These are phyloP conservation scores for Epizoanthus rinbou DNA, from an alignment of 92 coral and sea anemone genomes.

Conservation along the genomic window DNA sequence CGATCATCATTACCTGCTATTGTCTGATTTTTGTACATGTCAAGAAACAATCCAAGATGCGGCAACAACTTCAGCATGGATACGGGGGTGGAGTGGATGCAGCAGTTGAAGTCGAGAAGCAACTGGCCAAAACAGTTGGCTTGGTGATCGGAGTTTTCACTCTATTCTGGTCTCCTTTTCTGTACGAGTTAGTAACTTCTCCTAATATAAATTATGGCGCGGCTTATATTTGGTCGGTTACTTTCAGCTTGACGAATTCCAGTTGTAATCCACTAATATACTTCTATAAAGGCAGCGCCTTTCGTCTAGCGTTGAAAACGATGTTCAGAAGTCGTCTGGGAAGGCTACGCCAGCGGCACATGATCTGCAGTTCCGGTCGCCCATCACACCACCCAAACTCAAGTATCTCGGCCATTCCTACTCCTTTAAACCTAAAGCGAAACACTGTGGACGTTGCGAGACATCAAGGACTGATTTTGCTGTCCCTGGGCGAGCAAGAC, in stretches of 20 bases:
- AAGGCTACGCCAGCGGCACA: neutral
- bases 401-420: neutral
- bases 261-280: conserved; percentile 67
- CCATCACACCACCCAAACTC: neutral
- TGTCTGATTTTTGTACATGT: conserved; percentile 58
- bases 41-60: conserved; percentile 44
- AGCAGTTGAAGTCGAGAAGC: conserved; percentile 55
- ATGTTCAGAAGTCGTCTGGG: conserved; percentile 12
- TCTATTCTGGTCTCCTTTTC: conserved; percentile 69
- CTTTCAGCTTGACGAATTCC: conserved; percentile 72
- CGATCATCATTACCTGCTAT: conserved; percentile 53
- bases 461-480: neutral
- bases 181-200: conserved; percentile 44
- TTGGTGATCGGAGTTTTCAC: conserved; percentile 73
- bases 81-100: conserved; percentile 28
- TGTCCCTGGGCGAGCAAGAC: neutral
- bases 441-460: neutral
- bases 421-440: neutral
- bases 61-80: conserved; percentile 49
- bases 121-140: conserved; percentile 68
- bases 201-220: conserved; percentile 66
- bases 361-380: neutral
- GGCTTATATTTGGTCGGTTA: conserved; percentile 60
- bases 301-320: conserved; percentile 60
- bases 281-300: conserved; percentile 59